phyloP scores from a whole-genome alignment of 2,888 invertebrate genomes.

The Caenorhabditis auriculariae region DNA sequence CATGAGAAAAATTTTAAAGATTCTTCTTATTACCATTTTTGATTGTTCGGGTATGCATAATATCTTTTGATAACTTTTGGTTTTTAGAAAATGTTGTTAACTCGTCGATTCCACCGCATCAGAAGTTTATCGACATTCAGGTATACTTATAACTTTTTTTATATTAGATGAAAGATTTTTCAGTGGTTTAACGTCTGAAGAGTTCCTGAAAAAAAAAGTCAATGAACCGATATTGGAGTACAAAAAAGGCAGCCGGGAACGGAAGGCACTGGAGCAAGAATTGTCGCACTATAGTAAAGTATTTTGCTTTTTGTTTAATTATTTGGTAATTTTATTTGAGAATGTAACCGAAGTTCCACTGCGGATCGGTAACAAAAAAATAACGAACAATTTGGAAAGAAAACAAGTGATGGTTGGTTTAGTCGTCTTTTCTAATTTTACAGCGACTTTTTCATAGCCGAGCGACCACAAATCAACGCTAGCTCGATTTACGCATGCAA shows the following conservation, averaged over 20 bases:
- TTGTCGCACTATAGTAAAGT: conserved; percentile 31
- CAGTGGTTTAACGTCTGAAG: conserved; percentile 62
- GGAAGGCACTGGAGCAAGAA: conserved; percentile 67
- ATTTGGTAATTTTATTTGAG: conserved; percentile 14
- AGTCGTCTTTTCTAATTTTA: background rate
- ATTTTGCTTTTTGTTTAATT: conserved; percentile 1
- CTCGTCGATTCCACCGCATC: too few relatives aligned
- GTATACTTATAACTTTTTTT: too few relatives aligned
- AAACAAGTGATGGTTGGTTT: conserved; percentile 76
- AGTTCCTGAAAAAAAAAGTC: conserved; percentile 63
- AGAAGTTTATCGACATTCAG: too few relatives aligned
- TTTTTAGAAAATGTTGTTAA: too few relatives aligned
- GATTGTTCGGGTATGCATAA: too few relatives aligned
- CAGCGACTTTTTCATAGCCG: conserved; percentile 72
- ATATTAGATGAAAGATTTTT: too few relatives aligned
- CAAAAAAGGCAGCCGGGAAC: conserved; percentile 79
- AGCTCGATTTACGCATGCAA: conserved; percentile 89
- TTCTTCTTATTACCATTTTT: too few relatives aligned
- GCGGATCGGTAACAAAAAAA: conserved; percentile 87
- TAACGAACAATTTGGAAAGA: conserved; percentile 61
- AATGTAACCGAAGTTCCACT: conserved; percentile 82
- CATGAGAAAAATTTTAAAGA: too few relatives aligned
- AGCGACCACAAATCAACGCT: conserved; percentile 84
- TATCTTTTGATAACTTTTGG: too few relatives aligned
- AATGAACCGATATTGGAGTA: conserved; percentile 72